Evolutionary conservation across 2,797 vertebrate species (phyloP).

Genomic region (Rhinogobio ventralis): DNA sequence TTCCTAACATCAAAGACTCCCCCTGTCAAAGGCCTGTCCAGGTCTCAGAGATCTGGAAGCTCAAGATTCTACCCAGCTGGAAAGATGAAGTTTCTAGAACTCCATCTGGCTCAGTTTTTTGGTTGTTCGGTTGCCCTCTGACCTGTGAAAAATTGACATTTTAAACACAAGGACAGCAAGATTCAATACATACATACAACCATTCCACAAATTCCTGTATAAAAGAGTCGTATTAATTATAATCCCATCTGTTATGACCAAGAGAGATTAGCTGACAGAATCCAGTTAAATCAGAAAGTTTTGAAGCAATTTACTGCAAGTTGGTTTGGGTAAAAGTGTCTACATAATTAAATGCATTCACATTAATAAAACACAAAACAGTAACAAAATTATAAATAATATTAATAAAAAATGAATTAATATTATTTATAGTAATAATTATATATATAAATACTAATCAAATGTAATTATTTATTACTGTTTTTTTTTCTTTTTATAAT

Average conservation of each 20-base stretch:
- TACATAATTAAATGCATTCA: background rate
- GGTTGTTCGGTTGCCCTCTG: background rate
- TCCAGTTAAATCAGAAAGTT: background rate
- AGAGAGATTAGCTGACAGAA: background rate
- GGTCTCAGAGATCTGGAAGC: background rate
- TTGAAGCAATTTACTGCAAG: background rate
- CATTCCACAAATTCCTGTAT: background rate
- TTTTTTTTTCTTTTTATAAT: too few species aligned
- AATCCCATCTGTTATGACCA: background rate
- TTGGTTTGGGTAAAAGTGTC: background rate
- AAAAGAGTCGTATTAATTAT: background rate
- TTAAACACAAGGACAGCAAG: background rate
- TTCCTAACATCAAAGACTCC: conserved; percentile 15
- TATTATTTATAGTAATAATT: background rate
- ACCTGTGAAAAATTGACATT: background rate
- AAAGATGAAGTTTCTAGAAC: background rate
- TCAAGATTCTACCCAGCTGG: background rate
- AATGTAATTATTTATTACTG: background rate
- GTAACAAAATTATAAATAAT: background rate
- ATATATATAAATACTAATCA: background rate
- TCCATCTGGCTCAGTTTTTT: background rate
- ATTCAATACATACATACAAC: background rate
- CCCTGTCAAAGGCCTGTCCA: background rate
- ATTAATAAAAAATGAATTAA: background rate
- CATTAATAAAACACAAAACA: background rate